Conservation (phyloP, 2,888 invertebrate species). For the Spodoptera exigua region DNA sequence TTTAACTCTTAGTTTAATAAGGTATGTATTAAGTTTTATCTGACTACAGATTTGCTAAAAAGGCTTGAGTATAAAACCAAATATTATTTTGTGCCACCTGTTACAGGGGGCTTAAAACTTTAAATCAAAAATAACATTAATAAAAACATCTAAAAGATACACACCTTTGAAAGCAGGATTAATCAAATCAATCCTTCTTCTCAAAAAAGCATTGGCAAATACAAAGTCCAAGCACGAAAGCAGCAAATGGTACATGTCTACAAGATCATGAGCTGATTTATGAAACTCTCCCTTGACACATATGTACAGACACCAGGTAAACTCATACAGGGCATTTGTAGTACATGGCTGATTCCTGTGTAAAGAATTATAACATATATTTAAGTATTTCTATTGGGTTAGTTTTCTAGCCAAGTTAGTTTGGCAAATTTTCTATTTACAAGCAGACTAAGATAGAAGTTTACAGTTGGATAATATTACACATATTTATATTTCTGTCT, state of each 20-base stretch:
- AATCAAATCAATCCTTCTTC: slow-evolving; percentile 95
- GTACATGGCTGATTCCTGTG: slow-evolving; percentile 93
- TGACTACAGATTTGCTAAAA: too few relatives aligned
- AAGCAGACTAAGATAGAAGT: too few relatives aligned
- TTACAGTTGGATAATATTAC: too few relatives aligned
- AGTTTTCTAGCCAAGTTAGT: too few relatives aligned
- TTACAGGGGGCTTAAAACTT: background rate
- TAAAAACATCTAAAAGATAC: slow-evolving; percentile 5
- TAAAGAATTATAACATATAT: slow-evolving; percentile 10
- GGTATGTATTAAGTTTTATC: background rate
- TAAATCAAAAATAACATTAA: background rate
- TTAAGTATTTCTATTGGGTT: background rate
- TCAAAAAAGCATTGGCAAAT: slow-evolving; percentile 95
- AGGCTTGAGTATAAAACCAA: too few relatives aligned
- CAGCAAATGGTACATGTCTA: slow-evolving; percentile 97
- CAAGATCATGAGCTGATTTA: slow-evolving; percentile 96
- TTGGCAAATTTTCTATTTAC: too few relatives aligned
- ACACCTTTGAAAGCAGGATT: slow-evolving; percentile 93
- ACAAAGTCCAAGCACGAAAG: slow-evolving; percentile 97
- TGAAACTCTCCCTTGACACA: slow-evolving; percentile 96
- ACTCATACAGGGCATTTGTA: slow-evolving; percentile 95
- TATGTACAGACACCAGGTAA: slow-evolving; percentile 98
- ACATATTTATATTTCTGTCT: too few relatives aligned
- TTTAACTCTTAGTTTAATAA: too few relatives aligned
- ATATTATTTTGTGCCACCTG: too few relatives aligned